A percentile compares a stretch with the other conserved stretches of the same genome.
These are phyloP conservation scores for Tachina grossa DNA, from an alignment of 2,888 invertebrate species.

Conservation along the genomic window DNA sequence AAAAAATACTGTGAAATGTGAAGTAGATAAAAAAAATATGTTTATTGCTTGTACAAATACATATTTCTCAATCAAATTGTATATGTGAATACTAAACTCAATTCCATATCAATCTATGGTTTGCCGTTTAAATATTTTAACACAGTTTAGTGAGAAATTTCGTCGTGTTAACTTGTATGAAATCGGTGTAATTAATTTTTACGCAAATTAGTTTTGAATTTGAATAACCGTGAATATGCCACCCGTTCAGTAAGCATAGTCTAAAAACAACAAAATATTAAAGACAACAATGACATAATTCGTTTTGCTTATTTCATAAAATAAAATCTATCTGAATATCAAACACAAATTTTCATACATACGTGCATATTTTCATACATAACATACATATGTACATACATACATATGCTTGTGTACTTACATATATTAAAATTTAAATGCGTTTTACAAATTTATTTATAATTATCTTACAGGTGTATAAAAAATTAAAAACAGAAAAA, in stretches of 20 bases:
- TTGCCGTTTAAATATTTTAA: conserved; percentile 26
- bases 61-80: conserved; percentile 63
- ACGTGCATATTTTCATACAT: background rate
- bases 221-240: conserved; percentile 66
- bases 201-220: conserved; percentile 20
- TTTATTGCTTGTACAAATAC: conserved; percentile 2
- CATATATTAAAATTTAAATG: conserved; percentile 34
- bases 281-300: conserved; percentile 52
- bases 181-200: conserved; percentile 30
- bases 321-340: background rate
- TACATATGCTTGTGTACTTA: too few relatives aligned
- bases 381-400: background rate
- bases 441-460: conserved; percentile 1
- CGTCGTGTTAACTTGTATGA: conserved; percentile 55
- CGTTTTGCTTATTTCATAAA: background rate
- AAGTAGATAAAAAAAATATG: conserved; percentile 40
- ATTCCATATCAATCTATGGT: conserved; percentile 40
- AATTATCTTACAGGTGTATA: conserved; percentile 46
- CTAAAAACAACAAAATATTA: conserved; percentile 8
- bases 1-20: conserved; percentile 43
- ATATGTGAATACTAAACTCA: conserved; percentile 48
- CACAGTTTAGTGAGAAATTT: conserved; percentile 52
- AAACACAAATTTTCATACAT: background rate
- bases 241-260: conserved; percentile 72
- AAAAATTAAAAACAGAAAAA: background rate